Conservation (phyloP, 2,113 vertebrate genomes). For the Melanocharis versteri region DNA sequence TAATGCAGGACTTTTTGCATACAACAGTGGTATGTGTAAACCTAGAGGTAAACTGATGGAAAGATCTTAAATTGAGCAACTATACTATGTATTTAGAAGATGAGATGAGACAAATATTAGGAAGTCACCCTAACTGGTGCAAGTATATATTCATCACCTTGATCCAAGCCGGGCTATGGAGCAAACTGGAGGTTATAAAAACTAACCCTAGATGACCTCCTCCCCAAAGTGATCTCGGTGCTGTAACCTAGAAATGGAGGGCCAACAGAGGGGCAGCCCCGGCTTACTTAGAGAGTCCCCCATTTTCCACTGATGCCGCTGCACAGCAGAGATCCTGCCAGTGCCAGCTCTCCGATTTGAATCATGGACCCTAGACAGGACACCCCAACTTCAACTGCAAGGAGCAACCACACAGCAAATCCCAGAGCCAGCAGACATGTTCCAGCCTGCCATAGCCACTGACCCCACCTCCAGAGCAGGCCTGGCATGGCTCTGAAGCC, state of each 20-base stretch:
- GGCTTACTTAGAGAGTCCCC: neutral
- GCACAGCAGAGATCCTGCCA: neutral
- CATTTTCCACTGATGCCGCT: neutral
- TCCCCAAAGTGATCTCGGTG: neutral
- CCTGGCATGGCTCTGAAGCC: neutral
- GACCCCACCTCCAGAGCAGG: neutral
- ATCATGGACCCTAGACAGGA: neutral
- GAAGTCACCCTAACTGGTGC: neutral
- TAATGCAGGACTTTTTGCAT: neutral
- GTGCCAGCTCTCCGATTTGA: accelerated
- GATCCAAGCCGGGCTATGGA: neutral
- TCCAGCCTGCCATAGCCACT: neutral
- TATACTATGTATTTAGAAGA: neutral
- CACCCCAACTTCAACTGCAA: neutral
- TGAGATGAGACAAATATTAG: neutral
- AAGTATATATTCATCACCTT: neutral
- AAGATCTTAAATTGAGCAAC: neutral
- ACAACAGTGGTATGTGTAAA: neutral
- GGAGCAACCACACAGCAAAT: neutral
- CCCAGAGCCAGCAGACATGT: neutral
- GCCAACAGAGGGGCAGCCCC: neutral
- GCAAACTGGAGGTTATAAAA: neutral
- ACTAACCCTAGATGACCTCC: neutral
- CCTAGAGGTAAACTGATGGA: neutral
- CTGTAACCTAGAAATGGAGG: neutral